Conservation (phyloP, 1,140 invertebrate genomes). For the Pogonomyrmex californicus region DNA sequence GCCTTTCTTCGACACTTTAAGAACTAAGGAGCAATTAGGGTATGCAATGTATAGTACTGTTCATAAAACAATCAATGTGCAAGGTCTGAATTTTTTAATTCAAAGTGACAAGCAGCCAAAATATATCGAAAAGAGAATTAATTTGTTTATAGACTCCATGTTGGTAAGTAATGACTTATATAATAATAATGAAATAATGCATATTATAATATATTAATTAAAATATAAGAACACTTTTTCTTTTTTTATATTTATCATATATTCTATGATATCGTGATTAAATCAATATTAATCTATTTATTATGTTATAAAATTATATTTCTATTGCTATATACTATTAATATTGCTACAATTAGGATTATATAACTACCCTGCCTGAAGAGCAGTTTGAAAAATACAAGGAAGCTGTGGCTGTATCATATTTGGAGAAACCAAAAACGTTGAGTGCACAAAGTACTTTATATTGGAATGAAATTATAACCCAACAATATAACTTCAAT, state of each 20-base stretch:
- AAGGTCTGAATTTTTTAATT: conserved; percentile 95
- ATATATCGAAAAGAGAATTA: conserved; percentile 95
- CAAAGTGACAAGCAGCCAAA: conserved; percentile 95
- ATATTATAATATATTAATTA: neutral
- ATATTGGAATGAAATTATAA: conserved; percentile 95
- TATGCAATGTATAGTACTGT: conserved; percentile 97
- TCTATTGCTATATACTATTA: neutral
- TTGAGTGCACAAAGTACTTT: conserved; percentile 90
- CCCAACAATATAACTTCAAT: conserved; percentile 97
- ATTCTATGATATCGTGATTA: neutral
- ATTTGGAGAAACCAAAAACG: conserved; percentile 97
- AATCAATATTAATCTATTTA: conserved; percentile 4
- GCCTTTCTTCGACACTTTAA: conserved; percentile 95
- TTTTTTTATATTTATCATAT: neutral
- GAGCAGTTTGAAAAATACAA: conserved; percentile 95
- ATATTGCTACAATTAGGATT: conserved; percentile 86
- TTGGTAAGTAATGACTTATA: conserved; percentile 88
- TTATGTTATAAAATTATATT: neutral
- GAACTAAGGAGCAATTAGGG: conserved; percentile 96
- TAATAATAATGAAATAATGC: conserved; percentile 6
- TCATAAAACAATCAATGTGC: conserved; percentile 90
- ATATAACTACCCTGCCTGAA: conserved; percentile 91
- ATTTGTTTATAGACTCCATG: conserved; percentile 94
- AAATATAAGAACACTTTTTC: neutral
- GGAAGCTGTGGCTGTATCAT: conserved; percentile 92